phyloP scores from a whole-genome alignment of 2,797 vertebrate genomes.

The Alexandromys oeconomus region DNA sequence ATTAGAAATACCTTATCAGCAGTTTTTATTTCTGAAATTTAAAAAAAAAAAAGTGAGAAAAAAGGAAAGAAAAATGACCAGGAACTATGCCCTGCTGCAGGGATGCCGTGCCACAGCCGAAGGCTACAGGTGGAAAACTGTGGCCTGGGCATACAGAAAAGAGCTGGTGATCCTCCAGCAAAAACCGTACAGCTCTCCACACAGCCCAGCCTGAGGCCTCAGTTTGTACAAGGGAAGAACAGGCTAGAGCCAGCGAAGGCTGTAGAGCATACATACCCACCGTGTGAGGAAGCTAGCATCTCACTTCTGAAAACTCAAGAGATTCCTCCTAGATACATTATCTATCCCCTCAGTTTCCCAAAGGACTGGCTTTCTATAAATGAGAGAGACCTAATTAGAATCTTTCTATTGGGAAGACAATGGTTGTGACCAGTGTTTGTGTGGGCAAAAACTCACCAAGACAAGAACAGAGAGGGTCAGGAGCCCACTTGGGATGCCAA shows the following conservation, averaged over 20 bases:
- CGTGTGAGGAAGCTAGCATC: background rate
- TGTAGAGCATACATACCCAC: background rate
- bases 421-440: background rate
- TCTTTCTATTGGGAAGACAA: conserved; percentile 10
- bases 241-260: background rate
- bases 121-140: conserved; percentile 48
- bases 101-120: conserved; percentile 31
- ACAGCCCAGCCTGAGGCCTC: conserved; percentile 41
- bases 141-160: conserved; percentile 58
- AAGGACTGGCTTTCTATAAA: conserved; percentile 17
- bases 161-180: background rate
- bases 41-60: background rate
- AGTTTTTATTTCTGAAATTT: conserved; percentile 57
- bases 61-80: background rate
- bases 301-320: conserved; percentile 2
- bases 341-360: background rate
- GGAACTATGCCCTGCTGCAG: conserved; percentile 66
- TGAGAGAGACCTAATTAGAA: background rate
- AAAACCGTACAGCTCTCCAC: conserved; percentile 50
- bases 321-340: background rate
- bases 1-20: conserved; percentile 55
- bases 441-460: conserved; percentile 9
- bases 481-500: background rate
- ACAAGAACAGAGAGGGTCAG: background rate
- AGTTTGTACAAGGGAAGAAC: background rate